Evolutionary conservation across 2,113 vertebrate species (phyloP), one percentile per base, ranked within the genome.

Genomic region (Archocentrus centrarchus): DNA sequence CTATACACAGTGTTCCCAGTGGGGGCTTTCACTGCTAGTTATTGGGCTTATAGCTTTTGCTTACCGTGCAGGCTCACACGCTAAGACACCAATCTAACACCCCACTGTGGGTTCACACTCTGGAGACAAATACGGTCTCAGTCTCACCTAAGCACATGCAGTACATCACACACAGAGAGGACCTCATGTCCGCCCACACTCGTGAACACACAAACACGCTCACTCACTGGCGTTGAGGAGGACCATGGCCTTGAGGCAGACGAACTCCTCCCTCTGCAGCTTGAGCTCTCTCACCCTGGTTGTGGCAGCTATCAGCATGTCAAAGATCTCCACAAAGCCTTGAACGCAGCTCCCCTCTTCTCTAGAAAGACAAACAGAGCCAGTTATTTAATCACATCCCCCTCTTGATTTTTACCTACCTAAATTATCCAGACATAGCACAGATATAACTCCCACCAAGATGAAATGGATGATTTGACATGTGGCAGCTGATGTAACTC

Each of bases 201-300:
- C 39, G 39, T 7, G 11, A 11, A 41, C 66, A 37, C 75, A 87
- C 86, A 78, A 39, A 89, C 61, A 61, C 3, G 44, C 80, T 35
- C 20, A 98, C 98, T 98, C 94, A 99, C 98, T 99, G 93, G 98
- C 97, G 95, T 99, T 99, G 75, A 99, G 97, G 77, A 99, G 98
- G 90, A 99, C 97, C 97, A 99, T 98, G 94, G 97, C 97, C 96
- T 99, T 99, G 93, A 99, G 97, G 93, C 98, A 99, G 81, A 99
- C 94, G 59, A 97, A 99, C 89, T 99, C 98, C 89, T 98, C 97
- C 91, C 97, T 97, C 95, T 98, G 98, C 81, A 99, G 96, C 73
- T 97, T 98, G 88, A 99, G 96, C 92, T 99, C 98, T 78, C 98
- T 95, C 89, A 99, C 97, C 83, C 98, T 95, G 22, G 98, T 97